These are phyloP conservation scores for Macropus fuliginosus DNA, from an alignment of 2,797 vertebrate species.

Conservation along the genomic window DNA sequence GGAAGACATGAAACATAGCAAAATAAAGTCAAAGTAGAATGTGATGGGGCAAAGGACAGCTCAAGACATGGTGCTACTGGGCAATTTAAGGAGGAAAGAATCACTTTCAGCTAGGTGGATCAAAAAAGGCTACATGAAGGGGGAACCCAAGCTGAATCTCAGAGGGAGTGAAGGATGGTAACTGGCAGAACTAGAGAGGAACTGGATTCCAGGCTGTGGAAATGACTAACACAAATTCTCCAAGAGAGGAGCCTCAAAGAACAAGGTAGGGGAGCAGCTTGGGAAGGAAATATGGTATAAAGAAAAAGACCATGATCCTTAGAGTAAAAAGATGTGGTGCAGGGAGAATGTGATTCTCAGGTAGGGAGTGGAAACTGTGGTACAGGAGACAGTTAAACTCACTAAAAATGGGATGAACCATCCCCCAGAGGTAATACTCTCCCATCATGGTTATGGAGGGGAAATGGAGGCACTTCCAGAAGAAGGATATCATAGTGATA, in stretches of 20 bases:
- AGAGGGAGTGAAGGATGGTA: not conserved
- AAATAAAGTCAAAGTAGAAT: not conserved
- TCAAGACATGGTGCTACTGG: not conserved
- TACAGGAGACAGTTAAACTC: not conserved
- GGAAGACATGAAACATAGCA: not conserved
- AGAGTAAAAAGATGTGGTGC: not conserved
- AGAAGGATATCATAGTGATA: no score
- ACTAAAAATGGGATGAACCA: not conserved
- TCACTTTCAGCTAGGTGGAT: not conserved
- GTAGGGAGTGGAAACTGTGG: not conserved
- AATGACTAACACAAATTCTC: not conserved
- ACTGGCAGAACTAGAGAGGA: not conserved
- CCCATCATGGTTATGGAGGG: no score
- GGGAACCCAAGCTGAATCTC: not conserved
- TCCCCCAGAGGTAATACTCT: no score
- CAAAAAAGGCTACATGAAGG: not conserved
- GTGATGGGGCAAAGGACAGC: not conserved
- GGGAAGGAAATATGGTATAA: not conserved
- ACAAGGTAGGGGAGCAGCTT: not conserved
- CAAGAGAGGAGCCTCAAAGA: not conserved
- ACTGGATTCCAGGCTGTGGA: not conserved
- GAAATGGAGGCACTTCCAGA: no score
- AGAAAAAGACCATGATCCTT: not conserved
- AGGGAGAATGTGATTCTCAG: not conserved
- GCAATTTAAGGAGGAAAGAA: not conserved